Base-by-base conservation (phyloP, 2,888 invertebrate species). In the Phrixothrix hirtus region DNA sequence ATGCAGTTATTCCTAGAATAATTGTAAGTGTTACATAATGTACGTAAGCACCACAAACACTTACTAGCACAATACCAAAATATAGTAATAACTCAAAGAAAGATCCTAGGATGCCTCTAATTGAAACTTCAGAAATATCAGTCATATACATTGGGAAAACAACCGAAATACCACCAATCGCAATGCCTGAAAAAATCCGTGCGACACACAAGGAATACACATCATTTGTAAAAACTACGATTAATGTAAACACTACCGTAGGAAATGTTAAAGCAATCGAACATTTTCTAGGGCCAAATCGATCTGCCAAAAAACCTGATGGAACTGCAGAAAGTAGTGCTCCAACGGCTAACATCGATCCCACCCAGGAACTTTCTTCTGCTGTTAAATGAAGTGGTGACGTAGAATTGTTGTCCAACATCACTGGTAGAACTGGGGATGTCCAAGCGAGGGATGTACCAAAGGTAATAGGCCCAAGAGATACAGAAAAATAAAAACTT, bases 81-180 rank as follows among this genome's bases (percentile, higher is more conserved):
- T 86, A 85, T n/a, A 88, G 76, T 67, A 86, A 83, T 27, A 88
- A 74, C 64, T 92, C 92, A 72, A 92, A 90, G 70, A 86, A 81
- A 0, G 91, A 85, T 0, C 92, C 90, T n/a, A 93, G 75, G 0
- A 86, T 81, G 0, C 92, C 93, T 46, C 92, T 80, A 63, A 88
- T 82, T 21, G 86, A 84, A 0, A 86, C 84, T 66, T 91, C 89
- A 0, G 90, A 86, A 17, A 90, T 88, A 76, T 94, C 93, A 0
- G 87, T 85, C 16, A 92, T 85, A 71, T 92, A 93, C 78, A 91
- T 87, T 0, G 92, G 91, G 0, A 86, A 87, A 2, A 87, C 81
- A 1, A 92, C 88, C 65, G 89, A 88, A 15, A 84, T 81, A 0
- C 86, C 85, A 35, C 88, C 88, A 65, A 82, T 66, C 0, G 76